Base-by-base conservation (phyloP, 2,888 invertebrate genomes). In the Sceliomorpha sp. region DNA sequence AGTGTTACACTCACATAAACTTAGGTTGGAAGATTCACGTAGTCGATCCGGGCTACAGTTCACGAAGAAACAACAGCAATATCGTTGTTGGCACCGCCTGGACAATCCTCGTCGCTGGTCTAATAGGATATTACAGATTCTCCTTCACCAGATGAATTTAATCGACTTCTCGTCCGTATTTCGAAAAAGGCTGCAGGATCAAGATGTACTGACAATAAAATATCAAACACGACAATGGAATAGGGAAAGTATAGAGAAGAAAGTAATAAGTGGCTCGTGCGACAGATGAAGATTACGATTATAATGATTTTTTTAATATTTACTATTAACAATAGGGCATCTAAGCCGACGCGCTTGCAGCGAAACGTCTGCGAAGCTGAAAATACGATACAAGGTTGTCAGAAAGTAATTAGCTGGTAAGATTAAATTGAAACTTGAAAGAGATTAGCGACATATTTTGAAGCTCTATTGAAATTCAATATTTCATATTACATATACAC, bases 21-120 rank as follows among this genome's bases (percentile, higher is more conserved):
- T 90, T 97, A 17, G 97, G 97, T 42, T 97, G 97, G 97, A 97
- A 96, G 88, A 97, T 97, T 77, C 92, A 95, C 87, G 94, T 97
- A 1, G 93, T 96, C 7, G 93, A 96, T 80, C 92, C 92, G 0
- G 94, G 94, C 5, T 89, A 88, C 73, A 87, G 86, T 59, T 85
- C 87, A 0, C 82, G 82, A 26, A 31, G 44, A 63, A 72, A 55
- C 44, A 44, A 17, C 50, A 42, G 48, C 44, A 50, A n/a, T 26
- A 20, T 13, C 10, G 36, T 59, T 37, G 37, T 58, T 56, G 45
- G 51, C 51, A 9, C 69, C 44, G 58, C 69, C 4, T 26, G 73
- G 39, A 73, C 74, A 47, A 75, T 77, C 69, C 62, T 77, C 27
- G 39, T 74, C 17, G 47, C 70, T 32, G 31, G 26, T n/a, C 24